Evolutionary conservation across 1,140 invertebrate genomes (phyloP).

Genomic region (Lordiphosa clarofinis): DNA sequence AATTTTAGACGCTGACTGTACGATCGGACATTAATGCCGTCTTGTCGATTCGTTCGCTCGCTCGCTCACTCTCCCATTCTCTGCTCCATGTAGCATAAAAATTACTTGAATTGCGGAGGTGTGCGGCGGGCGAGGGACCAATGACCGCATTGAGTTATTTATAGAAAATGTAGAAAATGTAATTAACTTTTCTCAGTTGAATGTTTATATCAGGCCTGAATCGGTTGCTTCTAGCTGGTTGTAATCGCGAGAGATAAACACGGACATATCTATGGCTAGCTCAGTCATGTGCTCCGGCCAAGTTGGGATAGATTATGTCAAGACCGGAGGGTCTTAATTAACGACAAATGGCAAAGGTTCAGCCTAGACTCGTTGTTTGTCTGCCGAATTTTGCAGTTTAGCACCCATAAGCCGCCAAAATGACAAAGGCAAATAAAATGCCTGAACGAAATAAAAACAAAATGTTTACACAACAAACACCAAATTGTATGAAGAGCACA

Average conservation of each 20-base stretch:
- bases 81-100: slow-evolving; percentile 50
- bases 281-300: slow-evolving; percentile 35
- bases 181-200: slow-evolving; percentile 62
- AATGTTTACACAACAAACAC: slow-evolving; percentile 69
- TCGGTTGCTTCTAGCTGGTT: too few species aligned
- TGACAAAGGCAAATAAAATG: slow-evolving; percentile 34
- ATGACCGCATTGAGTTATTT: slow-evolving; percentile 75
- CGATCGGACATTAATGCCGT: slow-evolving; percentile 5
- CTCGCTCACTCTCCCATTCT: slow-evolving; percentile 9
- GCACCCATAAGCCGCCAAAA: slow-evolving; percentile 22
- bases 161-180: slow-evolving; percentile 66
- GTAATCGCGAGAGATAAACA: background rate
- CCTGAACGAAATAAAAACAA: slow-evolving; percentile 11
- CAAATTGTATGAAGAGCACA: slow-evolving; percentile 14
- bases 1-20: slow-evolving; percentile 34
- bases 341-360: slow-evolving; percentile 5
- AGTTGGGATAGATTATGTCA: slow-evolving; percentile 24
- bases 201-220: slow-evolving; percentile 23
- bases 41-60: background rate
- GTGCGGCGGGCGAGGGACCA: slow-evolving; percentile 52
- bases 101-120: slow-evolving; percentile 35
- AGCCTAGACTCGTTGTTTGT: background rate
- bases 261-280: background rate
- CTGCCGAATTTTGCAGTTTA: slow-evolving; percentile 50
- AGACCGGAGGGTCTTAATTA: slow-evolving; percentile 30